Conservation (phyloP, 2,797 vertebrate species). For the Luscinia megarhynchos region DNA sequence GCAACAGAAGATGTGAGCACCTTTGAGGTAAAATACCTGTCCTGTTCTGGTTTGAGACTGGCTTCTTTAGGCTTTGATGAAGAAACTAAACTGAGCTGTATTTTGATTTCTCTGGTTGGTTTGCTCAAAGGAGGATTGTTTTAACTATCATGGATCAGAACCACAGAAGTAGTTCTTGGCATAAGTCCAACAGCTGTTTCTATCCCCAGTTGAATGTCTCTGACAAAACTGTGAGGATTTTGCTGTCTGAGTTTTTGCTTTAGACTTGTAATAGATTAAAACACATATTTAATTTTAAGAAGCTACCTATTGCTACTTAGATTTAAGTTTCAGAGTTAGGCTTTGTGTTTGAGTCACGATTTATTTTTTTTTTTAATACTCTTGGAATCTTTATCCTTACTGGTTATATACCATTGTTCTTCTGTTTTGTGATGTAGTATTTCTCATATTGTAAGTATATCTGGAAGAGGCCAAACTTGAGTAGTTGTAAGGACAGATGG, state of each 20-base stretch:
- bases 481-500: background rate
- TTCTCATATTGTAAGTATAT: background rate
- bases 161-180: background rate
- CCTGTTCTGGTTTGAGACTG: background rate
- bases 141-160: background rate
- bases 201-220: rapidly evolving
- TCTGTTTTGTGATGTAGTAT: background rate
- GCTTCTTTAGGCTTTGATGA: background rate
- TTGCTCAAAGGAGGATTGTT: background rate
- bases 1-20: rapidly evolving
- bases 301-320: background rate
- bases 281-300: background rate
- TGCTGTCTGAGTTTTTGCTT: background rate
- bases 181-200: background rate
- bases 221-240: background rate
- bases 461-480: background rate
- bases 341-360: background rate
- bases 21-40: background rate
- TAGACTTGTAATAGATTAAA: background rate
- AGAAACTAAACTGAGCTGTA: background rate
- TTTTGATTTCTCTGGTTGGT: background rate
- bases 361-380: background rate
- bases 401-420: background rate
- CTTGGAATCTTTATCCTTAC: background rate
- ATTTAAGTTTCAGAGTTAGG: background rate